Conservation (phyloP, 2,797 vertebrate genomes). For the Spondyliosoma cantharus region DNA sequence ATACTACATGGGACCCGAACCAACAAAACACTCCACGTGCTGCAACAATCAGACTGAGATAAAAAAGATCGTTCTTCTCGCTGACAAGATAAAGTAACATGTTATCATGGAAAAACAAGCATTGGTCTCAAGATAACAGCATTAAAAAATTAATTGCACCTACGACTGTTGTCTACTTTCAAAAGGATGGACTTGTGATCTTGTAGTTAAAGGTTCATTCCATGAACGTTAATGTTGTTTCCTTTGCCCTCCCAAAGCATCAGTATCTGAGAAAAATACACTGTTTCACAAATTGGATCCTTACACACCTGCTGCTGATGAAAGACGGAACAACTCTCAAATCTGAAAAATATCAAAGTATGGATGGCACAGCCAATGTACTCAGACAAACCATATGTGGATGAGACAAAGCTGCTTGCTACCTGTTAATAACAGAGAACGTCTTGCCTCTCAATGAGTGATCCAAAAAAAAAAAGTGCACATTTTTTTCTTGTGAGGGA, state of each 20-base stretch:
- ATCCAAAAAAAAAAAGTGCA: conserved; percentile 36
- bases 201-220: neutral
- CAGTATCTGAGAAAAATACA: too few relatives aligned
- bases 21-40: too few relatives aligned
- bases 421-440: conserved; percentile 5
- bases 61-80: too few relatives aligned
- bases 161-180: too few relatives aligned
- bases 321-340: conserved; percentile 13
- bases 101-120: too few relatives aligned
- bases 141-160: too few relatives aligned
- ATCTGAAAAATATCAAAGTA: conserved; percentile 6
- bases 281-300: neutral
- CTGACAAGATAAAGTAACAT: too few relatives aligned
- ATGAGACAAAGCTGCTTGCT: conserved; percentile 2
- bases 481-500: conserved; percentile 55
- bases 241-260: neutral
- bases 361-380: conserved; percentile 14
- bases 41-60: too few relatives aligned
- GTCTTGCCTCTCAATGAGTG: conserved; percentile 17
- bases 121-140: too few relatives aligned
- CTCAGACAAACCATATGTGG: conserved; percentile 17
- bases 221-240: conserved; percentile 11
- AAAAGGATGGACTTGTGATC: neutral
- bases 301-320: conserved; percentile 44
- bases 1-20: too few relatives aligned